A percentile compares a stretch with the other conserved stretches of the same genome.
These are phyloP conservation scores for Manis pentadactyla DNA, from an alignment of 2,797 vertebrate species.

Conservation along the genomic window DNA sequence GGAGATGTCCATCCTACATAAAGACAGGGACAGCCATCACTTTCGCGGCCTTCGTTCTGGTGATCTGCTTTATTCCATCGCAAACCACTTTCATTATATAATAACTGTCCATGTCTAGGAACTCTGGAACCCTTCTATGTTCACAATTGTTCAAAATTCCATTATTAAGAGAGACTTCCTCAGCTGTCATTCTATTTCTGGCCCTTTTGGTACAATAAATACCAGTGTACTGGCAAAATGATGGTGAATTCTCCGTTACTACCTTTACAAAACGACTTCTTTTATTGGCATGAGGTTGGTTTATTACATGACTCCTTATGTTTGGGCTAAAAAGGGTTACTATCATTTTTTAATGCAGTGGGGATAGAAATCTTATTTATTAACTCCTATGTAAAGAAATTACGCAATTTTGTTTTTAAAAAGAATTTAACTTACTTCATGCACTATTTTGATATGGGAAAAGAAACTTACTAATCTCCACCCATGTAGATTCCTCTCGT, in stretches of 20 bases:
- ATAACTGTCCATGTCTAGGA: background rate
- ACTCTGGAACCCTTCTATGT: background rate
- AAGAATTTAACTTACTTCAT: background rate
- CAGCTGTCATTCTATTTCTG: slow-evolving; percentile 2
- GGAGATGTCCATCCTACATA: background rate
- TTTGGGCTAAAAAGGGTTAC: background rate
- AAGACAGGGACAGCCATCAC: background rate
- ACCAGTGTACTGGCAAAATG: background rate
- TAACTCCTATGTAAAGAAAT: background rate
- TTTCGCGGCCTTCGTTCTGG: background rate
- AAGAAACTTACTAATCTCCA: background rate
- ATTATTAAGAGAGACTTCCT: background rate
- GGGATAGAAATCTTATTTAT: background rate
- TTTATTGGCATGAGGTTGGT: background rate
- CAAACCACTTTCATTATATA: background rate
- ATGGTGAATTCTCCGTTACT: background rate
- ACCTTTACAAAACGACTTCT: background rate
- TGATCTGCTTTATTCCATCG: background rate
- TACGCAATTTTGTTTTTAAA: background rate
- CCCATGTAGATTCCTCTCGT: background rate
- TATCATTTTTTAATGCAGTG: background rate
- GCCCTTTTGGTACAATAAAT: background rate
- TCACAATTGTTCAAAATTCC: background rate
- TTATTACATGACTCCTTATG: background rate
- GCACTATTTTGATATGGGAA: background rate